Evolutionary conservation across 2,797 vertebrate genomes (phyloP), one percentile per base, ranked within the genome.

Genomic region (Moxostoma hubbsi): DNA sequence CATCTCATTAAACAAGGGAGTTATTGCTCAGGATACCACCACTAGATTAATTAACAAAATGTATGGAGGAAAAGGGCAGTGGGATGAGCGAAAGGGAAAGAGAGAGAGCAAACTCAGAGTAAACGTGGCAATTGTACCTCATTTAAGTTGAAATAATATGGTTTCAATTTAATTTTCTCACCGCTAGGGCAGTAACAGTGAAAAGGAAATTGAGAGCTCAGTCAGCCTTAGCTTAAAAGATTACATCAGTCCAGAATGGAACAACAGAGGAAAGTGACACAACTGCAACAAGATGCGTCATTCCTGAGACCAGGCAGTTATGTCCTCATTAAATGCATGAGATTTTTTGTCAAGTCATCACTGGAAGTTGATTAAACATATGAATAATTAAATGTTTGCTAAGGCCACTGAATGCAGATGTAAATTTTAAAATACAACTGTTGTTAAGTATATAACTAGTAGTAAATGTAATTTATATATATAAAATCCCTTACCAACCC

Each of bases 1-100:
- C 82, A 86, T 84, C 86, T 85, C 88, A 89, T 90, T 89, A 86
- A 89, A 91, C 87, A 89, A 79, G 77, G 81, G 73, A 63, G 80
- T 87, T 88, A 89, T 82, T 87, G 86, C 88, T 70, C 75, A 77
- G 80, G 79, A 83, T 81, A 81, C 77, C 73, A 86, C 75, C 63
- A 64, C 47, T 24, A 55, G 59, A 73, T 77, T 78, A 82, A 77
- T 82, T 78, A 73, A 73, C 66, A 57, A 68, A 59, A 73, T 13
- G 51, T 63, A 67, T 47, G 76, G 69, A 73, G 68, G 75, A 61
- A 77, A 73, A 63, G 63, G 70, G 74, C 55, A 61, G 61, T 36
- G 36, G 74, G 45, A 53, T 15, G 59, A 87, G 81, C 79, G 10
- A 51, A 15, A 47, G 53, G 61, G 67, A 49, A 51, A 18, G 72